Conservation (phyloP, 2,888 invertebrate species). For the Anthoptus insignis region DNA sequence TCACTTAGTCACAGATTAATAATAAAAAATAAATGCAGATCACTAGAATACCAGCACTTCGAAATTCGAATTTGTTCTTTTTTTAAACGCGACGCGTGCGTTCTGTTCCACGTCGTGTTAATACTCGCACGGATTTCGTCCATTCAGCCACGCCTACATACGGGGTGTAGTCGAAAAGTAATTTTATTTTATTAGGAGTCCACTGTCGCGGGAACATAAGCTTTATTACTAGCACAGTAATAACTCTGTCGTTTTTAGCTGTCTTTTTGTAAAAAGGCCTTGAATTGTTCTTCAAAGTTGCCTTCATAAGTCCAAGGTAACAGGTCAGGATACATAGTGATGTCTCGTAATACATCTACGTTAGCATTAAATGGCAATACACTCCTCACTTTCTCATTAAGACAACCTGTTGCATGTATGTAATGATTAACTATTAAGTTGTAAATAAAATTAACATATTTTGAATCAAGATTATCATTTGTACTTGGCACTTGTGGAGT, state of each 20-base stretch:
- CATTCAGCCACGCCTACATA: constrained; percentile 76
- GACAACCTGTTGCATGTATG: constrained; percentile 77
- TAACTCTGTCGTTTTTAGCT: constrained; percentile 64
- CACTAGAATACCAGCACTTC: constrained; percentile 38
- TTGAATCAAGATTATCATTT: constrained; percentile 78
- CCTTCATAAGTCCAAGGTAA: constrained; percentile 81
- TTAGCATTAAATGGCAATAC: constrained; percentile 73
- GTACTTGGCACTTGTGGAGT: constrained; percentile 66
- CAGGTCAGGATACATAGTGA: constrained; percentile 78
- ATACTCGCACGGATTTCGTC: constrained; percentile 59
- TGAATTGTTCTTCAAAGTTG: constrained; percentile 78
- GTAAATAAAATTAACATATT: constrained; percentile 82
- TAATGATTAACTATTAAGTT: constrained; percentile 79
- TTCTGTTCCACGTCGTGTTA: constrained; percentile 61
- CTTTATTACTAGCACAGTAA: constrained; percentile 72
- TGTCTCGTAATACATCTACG: constrained; percentile 64
- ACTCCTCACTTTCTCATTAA: constrained; percentile 81
- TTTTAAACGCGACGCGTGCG: constrained; percentile 61
- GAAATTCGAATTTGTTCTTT: constrained; percentile 43
- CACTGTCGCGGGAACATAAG: constrained; percentile 71
- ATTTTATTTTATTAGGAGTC: constrained; percentile 76
- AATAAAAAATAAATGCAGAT: neutral
- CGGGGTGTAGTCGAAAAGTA: constrained; percentile 78
- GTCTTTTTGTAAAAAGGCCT: constrained; percentile 68
- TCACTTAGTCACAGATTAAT: constrained; percentile 9